A percentile compares a stretch with the other conserved stretches of the same genome.
These are phyloP conservation scores for Tuberolachnus salignus DNA, from an alignment of 2,888 invertebrate genomes.

Conservation along the genomic window DNA sequence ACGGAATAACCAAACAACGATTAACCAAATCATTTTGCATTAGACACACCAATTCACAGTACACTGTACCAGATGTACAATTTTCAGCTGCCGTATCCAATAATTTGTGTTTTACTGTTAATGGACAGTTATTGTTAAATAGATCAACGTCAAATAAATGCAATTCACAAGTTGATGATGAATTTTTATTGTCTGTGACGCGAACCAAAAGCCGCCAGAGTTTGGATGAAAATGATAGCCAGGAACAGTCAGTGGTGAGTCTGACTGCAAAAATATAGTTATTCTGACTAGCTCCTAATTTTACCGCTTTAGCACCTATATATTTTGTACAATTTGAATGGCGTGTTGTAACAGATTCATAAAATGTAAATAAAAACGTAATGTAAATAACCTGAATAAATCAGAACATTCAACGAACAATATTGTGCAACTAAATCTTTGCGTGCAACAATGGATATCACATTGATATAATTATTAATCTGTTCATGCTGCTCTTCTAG, in stretches of 20 bases:
- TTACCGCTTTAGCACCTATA: conserved; percentile 46
- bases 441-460: conserved; percentile 27
- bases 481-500: conserved; percentile 15
- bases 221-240: conserved; percentile 35
- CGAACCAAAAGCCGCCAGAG: conserved; percentile 34
- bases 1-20: conserved; percentile 33
- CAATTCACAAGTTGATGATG: conserved; percentile 11
- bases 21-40: conserved; percentile 29
- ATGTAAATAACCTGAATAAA: conserved; percentile 50
- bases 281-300: conserved; percentile 36
- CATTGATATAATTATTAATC: conserved; percentile 29
- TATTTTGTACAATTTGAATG: not conserved
- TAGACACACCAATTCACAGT: conserved; percentile 34
- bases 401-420: conserved; percentile 34
- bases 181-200: conserved; percentile 26
- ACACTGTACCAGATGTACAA: conserved; percentile 34
- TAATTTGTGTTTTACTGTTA: conserved; percentile 30
- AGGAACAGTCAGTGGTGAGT: conserved; percentile 26
- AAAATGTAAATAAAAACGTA: not conserved
- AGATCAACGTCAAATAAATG: conserved; percentile 11
- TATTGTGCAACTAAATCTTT: conserved; percentile 35
- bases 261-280: conserved; percentile 48
- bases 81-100: conserved; percentile 7
- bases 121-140: conserved; percentile 20
- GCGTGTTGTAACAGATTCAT: not conserved